Evolutionary conservation across 2,888 invertebrate species (phyloP), one percentile per base, ranked within the genome.

Genomic region (Pseudococcus longispinus): DNA sequence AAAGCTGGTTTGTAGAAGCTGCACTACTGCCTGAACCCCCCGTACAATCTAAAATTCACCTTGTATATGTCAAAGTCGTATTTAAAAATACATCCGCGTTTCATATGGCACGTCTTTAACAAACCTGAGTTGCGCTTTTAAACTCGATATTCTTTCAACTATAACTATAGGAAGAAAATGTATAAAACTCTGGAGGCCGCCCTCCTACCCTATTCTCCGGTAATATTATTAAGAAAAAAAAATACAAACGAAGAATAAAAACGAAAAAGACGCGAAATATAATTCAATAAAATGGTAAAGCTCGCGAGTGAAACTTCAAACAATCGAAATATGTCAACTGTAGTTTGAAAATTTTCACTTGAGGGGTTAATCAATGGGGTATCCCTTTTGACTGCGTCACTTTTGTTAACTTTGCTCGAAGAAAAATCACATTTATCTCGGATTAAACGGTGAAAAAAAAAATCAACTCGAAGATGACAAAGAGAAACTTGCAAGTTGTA

Each of bases 341-440:
- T 29, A 70, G 70, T 70, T 70, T 70, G 6, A 26, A 70, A 29
- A 32, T 29, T 70, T 70, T 70, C 70, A 29, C 70, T 29, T 70
- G 70, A 70, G 70, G 70, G 70, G 70, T 70, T 29, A 70, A 70
- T 70, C 70, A 70, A 70, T 29, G 29, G 70, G 18, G 70, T 29
- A 70, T 70, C 29, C 70, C 11, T 70, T 70, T 70, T 70, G 26
- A 70, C 70, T 26, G 18, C 18, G 70, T 29, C 70, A 70, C 15
- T 70, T 29, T 18, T 70, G 70, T 70, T 29, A 70, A 70, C 70
- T 26, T 15, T 29, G 70, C 70, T 29, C 29, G 70, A 70, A 8
- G 70, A 20, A 70, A 70, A 70, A 70, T 29, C 29, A 29, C 70
- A 29, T 70, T 70, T 29, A 70, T 70, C 26, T 29, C 29, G 70